Evolutionary conservation across 2,113 vertebrate genomes (phyloP), one percentile per base, ranked within the genome.

Genomic region (Mormoops blainvillei): DNA sequence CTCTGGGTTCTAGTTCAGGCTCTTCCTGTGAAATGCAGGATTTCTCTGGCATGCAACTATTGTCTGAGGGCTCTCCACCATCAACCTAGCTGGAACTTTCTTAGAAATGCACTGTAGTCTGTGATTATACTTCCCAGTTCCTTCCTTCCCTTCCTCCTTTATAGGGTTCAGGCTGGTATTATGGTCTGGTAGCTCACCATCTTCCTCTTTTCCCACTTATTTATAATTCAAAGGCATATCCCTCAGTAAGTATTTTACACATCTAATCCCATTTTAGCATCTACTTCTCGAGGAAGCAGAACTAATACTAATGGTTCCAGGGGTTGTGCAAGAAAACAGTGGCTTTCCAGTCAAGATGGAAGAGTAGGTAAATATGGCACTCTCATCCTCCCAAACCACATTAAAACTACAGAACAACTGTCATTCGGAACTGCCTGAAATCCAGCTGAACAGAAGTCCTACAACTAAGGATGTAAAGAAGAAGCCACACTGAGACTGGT

Each of bases 1-100:
- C 15, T 16, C 0, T 1, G 14, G 54, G 8, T 54, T 36, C 58
- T 20, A 18, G n/a, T 5, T 15, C 38, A 31, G 54, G 54, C 3
- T 11, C 24, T 33, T 48, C 22, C 56, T 36, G 22, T 41, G 63
- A 93, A 28, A 63, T 58, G 33, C 50, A 63, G 18, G 45, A 52
- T 28, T 93, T 48, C 11, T 33, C 41, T 63, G 58, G 28, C 24
- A 22, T 71, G 14, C 24, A 45, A 31, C 36, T 67, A 45, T 11
- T 76, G 43, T 19, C 52, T 70, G 52, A 50, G 58, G n/a, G 50
- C 45, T 83, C 50, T 70, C 24, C 43, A 58, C 81, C 33, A 56
- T 82, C 19, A 56, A 36, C 36, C 33, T 48, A n/a, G 33, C 38
- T 74, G 48, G 24, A 71, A 61, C 41, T 67, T 77, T 28, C 58